phyloP scores from a whole-genome alignment of 2,113 vertebrate species.

The Dipodomys spectabilis region DNA sequence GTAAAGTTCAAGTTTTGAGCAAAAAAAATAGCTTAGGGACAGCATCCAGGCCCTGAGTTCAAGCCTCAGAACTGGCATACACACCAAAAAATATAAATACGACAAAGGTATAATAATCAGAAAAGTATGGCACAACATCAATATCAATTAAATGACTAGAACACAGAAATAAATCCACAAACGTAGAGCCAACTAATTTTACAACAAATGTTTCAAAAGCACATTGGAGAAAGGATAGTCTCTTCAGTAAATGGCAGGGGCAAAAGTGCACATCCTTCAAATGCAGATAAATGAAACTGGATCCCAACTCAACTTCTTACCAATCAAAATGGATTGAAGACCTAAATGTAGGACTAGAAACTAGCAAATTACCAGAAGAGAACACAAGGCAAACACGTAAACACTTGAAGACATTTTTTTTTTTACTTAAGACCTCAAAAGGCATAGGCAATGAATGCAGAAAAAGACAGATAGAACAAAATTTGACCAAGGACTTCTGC shows the following conservation, averaged over 20 bases:
- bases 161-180: background rate
- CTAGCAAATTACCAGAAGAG: background rate
- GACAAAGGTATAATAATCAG: background rate
- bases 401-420: too few species aligned
- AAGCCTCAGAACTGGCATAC: background rate
- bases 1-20: too few species aligned
- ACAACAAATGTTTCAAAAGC: background rate
- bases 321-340: background rate
- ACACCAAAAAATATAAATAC: background rate
- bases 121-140: background rate
- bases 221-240: background rate
- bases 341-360: background rate
- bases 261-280: background rate
- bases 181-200: background rate
- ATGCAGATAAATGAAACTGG: background rate
- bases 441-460: background rate
- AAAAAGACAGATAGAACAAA: background rate
- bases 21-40: too few species aligned
- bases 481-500: background rate
- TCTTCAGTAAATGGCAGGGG: background rate
- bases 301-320: too few species aligned
- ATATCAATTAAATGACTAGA: too few species aligned
- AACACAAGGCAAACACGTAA: background rate
- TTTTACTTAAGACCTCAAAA: background rate
- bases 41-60: too few species aligned